Conservation (phyloP, 2,888 invertebrate genomes). For the Eudasyphora cyanicolor region DNA sequence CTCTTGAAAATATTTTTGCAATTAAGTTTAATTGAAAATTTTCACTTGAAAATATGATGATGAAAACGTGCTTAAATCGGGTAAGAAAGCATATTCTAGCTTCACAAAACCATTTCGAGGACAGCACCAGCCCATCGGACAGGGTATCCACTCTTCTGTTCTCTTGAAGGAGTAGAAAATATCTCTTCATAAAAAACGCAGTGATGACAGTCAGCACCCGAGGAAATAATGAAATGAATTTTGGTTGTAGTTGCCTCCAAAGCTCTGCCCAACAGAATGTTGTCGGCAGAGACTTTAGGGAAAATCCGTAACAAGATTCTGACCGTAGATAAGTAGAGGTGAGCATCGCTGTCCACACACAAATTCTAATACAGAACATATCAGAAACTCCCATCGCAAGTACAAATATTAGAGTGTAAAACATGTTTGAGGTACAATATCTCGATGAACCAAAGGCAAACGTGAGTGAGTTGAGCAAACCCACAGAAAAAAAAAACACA, state of each 20-base stretch:
- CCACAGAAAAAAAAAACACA: too few species aligned
- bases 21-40: slow-evolving; percentile 70
- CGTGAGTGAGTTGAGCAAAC: not conserved
- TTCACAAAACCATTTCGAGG: not conserved
- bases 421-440: not conserved
- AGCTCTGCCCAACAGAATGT: not conserved
- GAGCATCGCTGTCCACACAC: not conserved
- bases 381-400: not conserved
- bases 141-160: too few species aligned
- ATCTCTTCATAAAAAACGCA: not conserved
- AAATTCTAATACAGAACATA: not conserved
- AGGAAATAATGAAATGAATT: too few species aligned
- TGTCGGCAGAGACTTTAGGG: too few species aligned
- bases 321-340: not conserved
- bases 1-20: slow-evolving; percentile 67
- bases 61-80: slow-evolving; percentile 65
- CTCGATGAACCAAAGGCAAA: not conserved
- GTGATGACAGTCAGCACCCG: not conserved
- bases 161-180: too few species aligned
- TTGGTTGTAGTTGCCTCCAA: not conserved
- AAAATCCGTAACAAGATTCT: not conserved
- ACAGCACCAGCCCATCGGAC: not conserved
- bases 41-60: slow-evolving; percentile 68
- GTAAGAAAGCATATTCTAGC: not conserved
- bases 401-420: not conserved